Conservation (phyloP, 2,888 invertebrate species). For the Acronicta alni region DNA sequence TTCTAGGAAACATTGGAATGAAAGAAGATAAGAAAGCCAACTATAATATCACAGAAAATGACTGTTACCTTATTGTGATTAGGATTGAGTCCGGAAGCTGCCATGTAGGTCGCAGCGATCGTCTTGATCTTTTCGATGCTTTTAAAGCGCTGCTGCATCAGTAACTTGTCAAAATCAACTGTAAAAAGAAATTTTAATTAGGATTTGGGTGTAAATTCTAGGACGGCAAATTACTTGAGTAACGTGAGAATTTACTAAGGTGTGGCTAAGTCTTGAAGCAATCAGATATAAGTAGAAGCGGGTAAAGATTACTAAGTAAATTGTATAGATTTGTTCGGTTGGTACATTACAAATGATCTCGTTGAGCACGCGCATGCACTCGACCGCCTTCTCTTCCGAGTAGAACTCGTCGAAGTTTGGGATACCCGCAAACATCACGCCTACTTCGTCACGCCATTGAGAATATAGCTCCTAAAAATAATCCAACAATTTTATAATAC, state of each 20-base stretch:
- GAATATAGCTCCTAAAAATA: slow-evolving; percentile 92
- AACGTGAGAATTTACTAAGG: too few species aligned
- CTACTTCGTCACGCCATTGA: slow-evolving; percentile 95
- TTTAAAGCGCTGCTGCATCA: slow-evolving; percentile 95
- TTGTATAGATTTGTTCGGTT: slow-evolving; percentile 40
- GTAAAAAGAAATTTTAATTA: slow-evolving; percentile 58
- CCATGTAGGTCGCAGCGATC: slow-evolving; percentile 98
- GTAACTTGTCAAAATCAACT: slow-evolving; percentile 96
- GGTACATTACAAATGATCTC: slow-evolving; percentile 97
- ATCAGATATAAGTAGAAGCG: too few species aligned
- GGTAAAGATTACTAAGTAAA: not conserved
- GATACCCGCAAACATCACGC: slow-evolving; percentile 99
- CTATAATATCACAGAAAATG: too few species aligned
- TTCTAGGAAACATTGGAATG: too few species aligned
- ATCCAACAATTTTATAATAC: too few species aligned
- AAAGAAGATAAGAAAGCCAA: too few species aligned
- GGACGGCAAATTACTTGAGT: too few species aligned
- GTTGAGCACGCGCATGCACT: slow-evolving; percentile 98
- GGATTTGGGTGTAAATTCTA: too few species aligned
- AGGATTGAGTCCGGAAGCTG: slow-evolving; percentile 97
- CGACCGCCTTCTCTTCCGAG: slow-evolving; percentile 99
- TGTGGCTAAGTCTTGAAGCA: too few species aligned
- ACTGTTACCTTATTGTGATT: slow-evolving; percentile 88
- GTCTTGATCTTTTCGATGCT: slow-evolving; percentile 98
- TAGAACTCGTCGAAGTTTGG: slow-evolving; percentile 99